A percentile compares a stretch with the other conserved stretches of the same genome.
phyloP scores from a whole-genome alignment of 2,888 invertebrate genomes.

The Abrostola tripartita region DNA sequence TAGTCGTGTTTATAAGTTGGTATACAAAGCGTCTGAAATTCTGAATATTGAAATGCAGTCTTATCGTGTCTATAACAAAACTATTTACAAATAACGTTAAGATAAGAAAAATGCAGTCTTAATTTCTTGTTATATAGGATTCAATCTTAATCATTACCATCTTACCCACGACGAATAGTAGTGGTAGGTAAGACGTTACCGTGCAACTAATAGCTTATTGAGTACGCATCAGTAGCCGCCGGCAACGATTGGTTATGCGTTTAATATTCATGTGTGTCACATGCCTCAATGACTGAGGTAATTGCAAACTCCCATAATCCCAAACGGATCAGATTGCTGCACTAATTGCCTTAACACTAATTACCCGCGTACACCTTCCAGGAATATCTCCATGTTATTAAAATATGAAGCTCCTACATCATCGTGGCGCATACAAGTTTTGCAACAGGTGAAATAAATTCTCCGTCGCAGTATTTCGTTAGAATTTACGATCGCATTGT shows the following conservation, averaged over 20 bases:
- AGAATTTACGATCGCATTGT: conserved; percentile 59
- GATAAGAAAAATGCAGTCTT: no score
- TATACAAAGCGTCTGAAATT: no score
- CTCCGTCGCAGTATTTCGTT: conserved; percentile 56
- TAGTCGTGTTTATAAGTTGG: background rate
- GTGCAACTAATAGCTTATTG: conserved; percentile 51
- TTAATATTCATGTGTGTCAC: conserved; percentile 67
- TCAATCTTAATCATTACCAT: background rate
- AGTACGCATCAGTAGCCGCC: conserved; percentile 54
- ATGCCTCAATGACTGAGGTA: conserved; percentile 68
- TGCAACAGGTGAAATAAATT: conserved; percentile 63
- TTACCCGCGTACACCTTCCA: conserved; percentile 17
- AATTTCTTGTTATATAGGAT: background rate
- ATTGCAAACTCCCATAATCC: conserved; percentile 65
- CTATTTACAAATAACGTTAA: no score
- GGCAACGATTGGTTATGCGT: conserved; percentile 52
- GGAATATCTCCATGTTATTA: conserved; percentile 26
- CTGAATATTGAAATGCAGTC: no score
- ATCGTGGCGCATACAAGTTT: conserved; percentile 52
- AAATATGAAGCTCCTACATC: conserved; percentile 60
- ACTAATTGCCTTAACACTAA: conserved; percentile 34
- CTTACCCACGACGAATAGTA: conserved; percentile 5
- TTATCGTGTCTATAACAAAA: no score
- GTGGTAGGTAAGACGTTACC: conserved; percentile 12
- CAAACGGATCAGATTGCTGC: conserved; percentile 32